Conservation (phyloP, 2,113 vertebrate species). For the Hippocampus barbouri region DNA sequence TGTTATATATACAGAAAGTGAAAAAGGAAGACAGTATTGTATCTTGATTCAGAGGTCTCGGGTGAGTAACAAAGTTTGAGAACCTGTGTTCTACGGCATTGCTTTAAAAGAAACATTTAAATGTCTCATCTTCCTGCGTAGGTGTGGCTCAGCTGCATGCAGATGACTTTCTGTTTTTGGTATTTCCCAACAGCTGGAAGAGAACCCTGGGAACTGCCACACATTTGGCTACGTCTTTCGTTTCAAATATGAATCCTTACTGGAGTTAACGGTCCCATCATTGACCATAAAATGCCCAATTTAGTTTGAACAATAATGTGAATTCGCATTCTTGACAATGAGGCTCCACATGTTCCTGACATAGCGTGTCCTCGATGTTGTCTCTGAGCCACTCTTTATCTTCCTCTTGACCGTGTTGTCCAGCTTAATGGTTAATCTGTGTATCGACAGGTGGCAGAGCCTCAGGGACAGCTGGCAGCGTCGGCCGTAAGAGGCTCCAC, state of each 20-base stretch:
- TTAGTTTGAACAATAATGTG: background rate
- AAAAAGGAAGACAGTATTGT: background rate
- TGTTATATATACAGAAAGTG: background rate
- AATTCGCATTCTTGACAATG: conserved; percentile 12
- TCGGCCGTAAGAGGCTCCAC: conserved; percentile 65
- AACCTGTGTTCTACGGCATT: background rate
- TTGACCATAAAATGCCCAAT: background rate
- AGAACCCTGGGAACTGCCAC: conserved; percentile 54
- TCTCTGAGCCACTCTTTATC: conserved; percentile 34
- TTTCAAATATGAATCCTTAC: conserved; percentile 20
- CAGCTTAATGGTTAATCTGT: conserved; percentile 66
- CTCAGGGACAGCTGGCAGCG: conserved; percentile 37
- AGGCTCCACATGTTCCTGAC: conserved; percentile 1
- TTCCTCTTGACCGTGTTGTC: conserved; percentile 23
- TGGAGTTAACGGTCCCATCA: conserved; percentile 7
- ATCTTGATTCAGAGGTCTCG: background rate
- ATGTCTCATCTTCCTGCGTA: conserved; percentile 4
- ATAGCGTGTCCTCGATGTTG: conserved; percentile 11
- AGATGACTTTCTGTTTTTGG: conserved; percentile 52
- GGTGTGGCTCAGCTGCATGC: conserved; percentile 29
- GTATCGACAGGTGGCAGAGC: conserved; percentile 51
- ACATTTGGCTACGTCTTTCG: conserved; percentile 36
- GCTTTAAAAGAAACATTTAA: conserved; percentile 16
- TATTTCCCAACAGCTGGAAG: conserved; percentile 67
- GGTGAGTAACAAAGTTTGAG: background rate